Base-by-base conservation (phyloP, 2,797 vertebrate genomes). In the Lutjanus argentimaculatus region DNA sequence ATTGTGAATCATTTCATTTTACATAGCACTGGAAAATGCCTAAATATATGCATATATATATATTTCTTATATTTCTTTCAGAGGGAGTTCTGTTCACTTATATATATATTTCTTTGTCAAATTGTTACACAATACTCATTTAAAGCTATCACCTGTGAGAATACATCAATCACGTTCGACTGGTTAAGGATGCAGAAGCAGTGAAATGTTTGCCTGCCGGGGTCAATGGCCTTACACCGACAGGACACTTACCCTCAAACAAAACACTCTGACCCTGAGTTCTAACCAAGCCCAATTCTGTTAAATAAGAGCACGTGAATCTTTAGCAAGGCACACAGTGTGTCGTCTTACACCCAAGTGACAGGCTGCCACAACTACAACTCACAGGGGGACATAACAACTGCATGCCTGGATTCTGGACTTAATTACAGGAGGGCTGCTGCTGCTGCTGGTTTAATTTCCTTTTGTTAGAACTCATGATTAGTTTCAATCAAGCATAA, bases 181-280 rank as follows among this genome's bases (percentile, higher is more conserved):
- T 6, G 16, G 46, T 42, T 42, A 19, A 8, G 40, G 51, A 66
- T 74, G 67, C 40, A 69, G 61, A 67, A 58, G 25, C 14, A 30
- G 51, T 48, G 25, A 75, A 77, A 25, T 94, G 77, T 96, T 95
- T 95, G 85, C 89, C 75, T 42, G 66, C 2, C 1, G 11, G 67
- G 94, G 91, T 95, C 89, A 90, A 11, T 78, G 88, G 74, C 94
- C 94, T 75, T 25, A 84, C 93, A 93, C 94, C 94, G 77, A 86
- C 75, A 89, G 95, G 95, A 93, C 95, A 94, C 77, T 95, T 92
- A 96, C 94, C 95, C 90, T 81, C 52, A 80, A 89, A 88, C 86
- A 74, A 84, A 86, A 83, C 84, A 83, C 75, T 72, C 57, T 85
- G 86, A 90, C 84, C 89, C 80, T 4, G 46, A 70, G 81, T 70